Base-by-base conservation (phyloP, 2,113 vertebrate genomes). In the Prochilodus magdalenae region DNA sequence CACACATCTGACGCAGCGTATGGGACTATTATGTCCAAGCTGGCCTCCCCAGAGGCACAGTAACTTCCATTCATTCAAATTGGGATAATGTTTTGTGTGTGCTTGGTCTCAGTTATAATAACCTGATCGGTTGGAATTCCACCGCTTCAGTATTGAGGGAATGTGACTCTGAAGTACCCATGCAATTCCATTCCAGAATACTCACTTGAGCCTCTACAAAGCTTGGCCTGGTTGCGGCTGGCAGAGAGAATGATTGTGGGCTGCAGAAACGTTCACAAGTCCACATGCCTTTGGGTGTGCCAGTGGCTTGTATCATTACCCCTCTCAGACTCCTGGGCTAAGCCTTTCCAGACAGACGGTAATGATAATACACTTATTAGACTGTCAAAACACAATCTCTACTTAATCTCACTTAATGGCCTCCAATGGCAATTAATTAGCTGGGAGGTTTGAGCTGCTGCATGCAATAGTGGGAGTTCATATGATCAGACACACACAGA, bases 331-430 rank as follows among this genome's bases (percentile, higher is more conserved):
- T 26, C 13, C 57, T 12, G 24, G 57, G 1, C 53, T 55, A 16
- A 53, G 2, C 16, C 51, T 4, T 53, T 53, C 26, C 59, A 30
- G 40, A 26, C 65, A 62, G 40, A 22, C 65, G 49, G 20, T 40
- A 81, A 70, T 26, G 18, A 75, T 24, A 57, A 65, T 24, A 30
- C 47, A 62, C 49, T 70, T 26, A 8, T 44, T 11, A 67, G 36
- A 26, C 5, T 83, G 76, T 83, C 73, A 87, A 62, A 83, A 67
- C 16, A 47, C 22, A 77, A 20, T 27, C 22, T 40, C 67, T 26
- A 26, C 49, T 66, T 82, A 75, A 70, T 55, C 44, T 70, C 51
- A 62, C 55, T 76, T 84, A 86, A 75, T 69, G 57, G 27, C 30
- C 62, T 84, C 49, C 49, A 57, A 59, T 29, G 11, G 51, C 73